Evolutionary conservation across 2,797 vertebrate genomes (phyloP), one percentile per base, ranked within the genome.

Genomic region (Periparus ater): DNA sequence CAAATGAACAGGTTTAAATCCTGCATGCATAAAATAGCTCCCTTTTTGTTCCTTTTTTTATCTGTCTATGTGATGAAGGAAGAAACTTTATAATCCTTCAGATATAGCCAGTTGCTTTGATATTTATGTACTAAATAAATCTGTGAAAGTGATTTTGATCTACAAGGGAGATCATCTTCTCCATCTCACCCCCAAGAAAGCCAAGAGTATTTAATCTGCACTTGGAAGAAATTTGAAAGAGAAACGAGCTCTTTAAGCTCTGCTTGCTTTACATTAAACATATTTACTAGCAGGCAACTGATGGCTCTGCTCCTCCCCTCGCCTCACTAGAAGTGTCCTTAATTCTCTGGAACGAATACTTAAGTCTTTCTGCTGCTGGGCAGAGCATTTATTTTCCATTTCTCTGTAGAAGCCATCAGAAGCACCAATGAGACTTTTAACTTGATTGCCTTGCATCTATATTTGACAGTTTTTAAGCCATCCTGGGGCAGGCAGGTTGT

Each of bases 211-310:
- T 97, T 97, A 97, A 97, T 98, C 97, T 91, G 97, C 97, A 88
- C 96, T 96, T 94, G 96, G 97, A 98, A 98, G 97, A 98, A 98
- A 97, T 96, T 70, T 98, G 98, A 98, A 97, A 98, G 98, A 98
- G 95, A 38, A 98, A 98, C 62, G 96, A 97, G 97, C 73, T 87
- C 85, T 98, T 98, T 96, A 97, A 96, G 97, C 97, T 98, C 96
- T 97, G 97, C 98, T 98, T 42, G 40, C 34, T 68, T 76, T 84
- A 72, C 55, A 65, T 66, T 73, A 66, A 89, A 88, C 60, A 47
- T 78, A 78, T 87, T 86, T 76, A 68, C 58, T 60, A 40, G 48
- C 44, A 63, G 58, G 84, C 85, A 93, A 66, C 38, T 14, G 42
- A 74, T 12, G 60, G 53, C 63, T 86, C 88, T 88, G 78, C 88